A percentile compares a stretch with the other conserved stretches of the same genome.
Evolutionary conservation across 2,888 invertebrate genomes (phyloP).

Genomic region (Apamea monoglypha): DNA sequence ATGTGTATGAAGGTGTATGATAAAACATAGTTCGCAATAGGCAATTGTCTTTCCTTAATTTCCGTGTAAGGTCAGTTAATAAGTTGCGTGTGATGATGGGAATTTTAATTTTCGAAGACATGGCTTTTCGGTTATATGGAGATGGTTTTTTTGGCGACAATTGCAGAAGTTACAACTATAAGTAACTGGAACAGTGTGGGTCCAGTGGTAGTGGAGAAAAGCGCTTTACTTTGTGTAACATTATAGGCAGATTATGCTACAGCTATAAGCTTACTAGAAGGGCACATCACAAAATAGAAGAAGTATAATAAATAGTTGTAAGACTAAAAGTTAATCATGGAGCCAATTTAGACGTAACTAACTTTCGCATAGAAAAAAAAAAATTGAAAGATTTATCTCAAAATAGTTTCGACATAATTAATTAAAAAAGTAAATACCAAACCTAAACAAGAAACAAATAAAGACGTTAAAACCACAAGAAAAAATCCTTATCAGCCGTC

Average conservation of each 20-base stretch:
- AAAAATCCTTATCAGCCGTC: conserved; percentile 52
- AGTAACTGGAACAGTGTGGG: not conserved
- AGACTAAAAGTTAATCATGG: not conserved
- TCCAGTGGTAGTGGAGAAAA: no score
- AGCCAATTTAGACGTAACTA: not conserved
- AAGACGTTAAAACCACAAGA: conserved; percentile 43
- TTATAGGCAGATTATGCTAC: not conserved
- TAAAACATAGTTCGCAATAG: conserved; percentile 66
- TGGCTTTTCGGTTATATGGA: not conserved
- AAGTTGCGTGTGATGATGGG: conserved; percentile 27
- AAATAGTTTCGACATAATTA: conserved; percentile 19
- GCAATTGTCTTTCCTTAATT: conserved; percentile 65
- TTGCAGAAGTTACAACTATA: not conserved
- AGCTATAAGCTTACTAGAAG: fast-evolving
- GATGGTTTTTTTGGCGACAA: not conserved
- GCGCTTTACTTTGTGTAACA: not conserved
- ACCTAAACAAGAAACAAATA: conserved; percentile 27
- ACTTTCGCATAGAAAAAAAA: not conserved
- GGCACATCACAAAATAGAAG: not conserved
- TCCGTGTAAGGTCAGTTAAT: conserved; percentile 58
- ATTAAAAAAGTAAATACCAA: conserved; percentile 6
- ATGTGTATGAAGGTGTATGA: conserved; percentile 70
- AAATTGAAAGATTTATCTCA: not conserved
- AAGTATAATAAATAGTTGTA: not conserved
- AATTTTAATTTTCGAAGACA: conserved; percentile 8